Base-by-base conservation (phyloP, 2,113 vertebrate species). In the Elanus axillaris region DNA sequence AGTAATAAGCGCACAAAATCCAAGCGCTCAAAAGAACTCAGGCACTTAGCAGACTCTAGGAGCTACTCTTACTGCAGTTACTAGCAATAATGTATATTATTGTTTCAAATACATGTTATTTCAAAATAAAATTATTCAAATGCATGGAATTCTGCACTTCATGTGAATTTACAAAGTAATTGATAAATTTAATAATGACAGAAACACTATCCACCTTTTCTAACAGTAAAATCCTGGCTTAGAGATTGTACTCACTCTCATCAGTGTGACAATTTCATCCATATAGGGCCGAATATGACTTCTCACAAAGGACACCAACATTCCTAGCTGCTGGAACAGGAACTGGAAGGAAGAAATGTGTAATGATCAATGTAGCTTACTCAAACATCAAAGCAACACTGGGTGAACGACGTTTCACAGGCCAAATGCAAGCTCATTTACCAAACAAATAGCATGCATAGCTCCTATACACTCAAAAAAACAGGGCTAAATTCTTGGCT, bases 261-360 rank as follows among this genome's bases (percentile, higher is more conserved):
- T 99, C 86, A 99, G 98, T 74, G 99, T 99, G 97, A 99, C 99
- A 76, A 99, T 99, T 96, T 99, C 99, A 71, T 99, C 99, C 99
- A 99, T 99, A 78, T 99, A 99, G 11, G 99, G 99, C n/a, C 99
- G 98, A 97, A 99, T 99, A 89, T 99, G 99, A 97, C 99, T 99
- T 95, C 99, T 99, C 83, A 99, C 99, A 90, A 99, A 99, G 89
- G 99, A 99, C 88, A 99, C 99, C 87, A 99, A 97, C 99, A 99
- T 99, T 38, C 99, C 99, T 82, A 99, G 98, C 97, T 99, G 99
- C 98, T 99, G 99, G 97, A 99, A 99, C 50, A 99, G 98, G 97
- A 99, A 99, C 99, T 99, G 97, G 63, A 92, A 92, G 23, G 71
- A 95, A 96, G 31, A 95, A 88, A 55, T 9, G 40, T 6, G 31